Evolutionary conservation across 2,113 vertebrate species (phyloP).

Genomic region (Hypocryptadius cinnamomeus): DNA sequence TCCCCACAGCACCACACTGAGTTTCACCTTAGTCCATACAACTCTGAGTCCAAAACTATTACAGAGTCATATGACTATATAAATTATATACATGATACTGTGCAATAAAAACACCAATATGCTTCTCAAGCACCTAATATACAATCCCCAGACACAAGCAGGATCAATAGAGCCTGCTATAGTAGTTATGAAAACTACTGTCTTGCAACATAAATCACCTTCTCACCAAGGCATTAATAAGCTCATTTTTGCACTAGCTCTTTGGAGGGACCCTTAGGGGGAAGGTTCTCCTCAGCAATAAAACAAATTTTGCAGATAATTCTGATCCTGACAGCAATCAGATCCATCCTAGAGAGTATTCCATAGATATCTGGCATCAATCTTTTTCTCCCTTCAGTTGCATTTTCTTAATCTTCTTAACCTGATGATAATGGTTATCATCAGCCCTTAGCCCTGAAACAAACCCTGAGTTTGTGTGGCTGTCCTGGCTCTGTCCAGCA

Average conservation of each 20-base stretch:
- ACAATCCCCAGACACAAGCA: background rate
- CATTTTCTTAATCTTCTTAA: background rate
- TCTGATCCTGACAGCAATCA: background rate
- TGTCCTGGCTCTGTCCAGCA: background rate
- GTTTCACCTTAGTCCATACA: background rate
- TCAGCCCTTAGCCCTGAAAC: background rate
- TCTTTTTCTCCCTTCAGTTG: background rate
- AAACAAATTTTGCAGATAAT: background rate
- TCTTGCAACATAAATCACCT: background rate
- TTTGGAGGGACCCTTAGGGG: background rate
- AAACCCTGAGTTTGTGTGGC: background rate
- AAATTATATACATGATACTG: background rate
- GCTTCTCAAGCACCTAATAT: background rate
- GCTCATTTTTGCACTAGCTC: background rate
- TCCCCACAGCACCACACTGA: background rate
- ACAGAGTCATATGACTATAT: background rate
- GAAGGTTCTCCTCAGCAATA: background rate
- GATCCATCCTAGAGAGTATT: background rate
- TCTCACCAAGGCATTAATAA: constrained; percentile 4
- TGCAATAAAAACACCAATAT: background rate
- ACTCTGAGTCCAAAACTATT: background rate
- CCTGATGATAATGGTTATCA: background rate
- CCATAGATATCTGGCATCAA: background rate
- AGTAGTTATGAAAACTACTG: background rate
- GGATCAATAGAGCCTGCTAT: background rate